phyloP scores from a whole-genome alignment of 2,888 invertebrate species.

The Eumerus sabulonum region DNA sequence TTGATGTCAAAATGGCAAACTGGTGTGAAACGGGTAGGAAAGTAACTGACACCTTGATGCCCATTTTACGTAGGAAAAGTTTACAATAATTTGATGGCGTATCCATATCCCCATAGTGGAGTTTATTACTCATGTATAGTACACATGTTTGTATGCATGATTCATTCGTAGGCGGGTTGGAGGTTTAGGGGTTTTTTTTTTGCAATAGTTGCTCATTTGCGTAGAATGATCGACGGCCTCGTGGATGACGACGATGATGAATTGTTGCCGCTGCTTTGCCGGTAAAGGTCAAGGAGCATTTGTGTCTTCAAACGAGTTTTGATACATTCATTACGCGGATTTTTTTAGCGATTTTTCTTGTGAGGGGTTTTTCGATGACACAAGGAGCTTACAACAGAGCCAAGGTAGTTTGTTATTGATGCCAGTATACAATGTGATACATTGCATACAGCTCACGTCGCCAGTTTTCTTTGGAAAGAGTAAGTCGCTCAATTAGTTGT shows the following conservation, averaged over 20 bases:
- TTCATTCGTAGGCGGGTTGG: slow-evolving; percentile 24
- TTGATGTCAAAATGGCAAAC: slow-evolving; percentile 10
- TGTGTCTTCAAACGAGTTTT: slow-evolving; percentile 12
- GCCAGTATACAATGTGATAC: no score
- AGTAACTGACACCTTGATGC: slow-evolving; percentile 32
- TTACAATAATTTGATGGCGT: slow-evolving; percentile 41
- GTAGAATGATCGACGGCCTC: slow-evolving; percentile 16
- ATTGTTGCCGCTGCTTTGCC: slow-evolving; percentile 9
- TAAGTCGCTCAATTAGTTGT: no score
- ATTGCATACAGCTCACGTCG: no score
- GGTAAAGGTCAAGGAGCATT: slow-evolving; percentile 52
- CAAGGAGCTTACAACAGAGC: not conserved
- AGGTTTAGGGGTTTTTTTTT: slow-evolving; percentile 4
- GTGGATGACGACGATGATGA: slow-evolving; percentile 15
- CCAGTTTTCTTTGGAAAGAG: no score
- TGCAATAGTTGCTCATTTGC: slow-evolving; percentile 43
- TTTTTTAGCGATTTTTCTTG: not conserved
- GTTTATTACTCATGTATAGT: no score
- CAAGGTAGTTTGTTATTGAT: slow-evolving; percentile 5
- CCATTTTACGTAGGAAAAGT: slow-evolving; percentile 16
- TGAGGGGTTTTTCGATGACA: no score
- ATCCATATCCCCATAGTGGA: no score
- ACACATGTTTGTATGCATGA: no score
- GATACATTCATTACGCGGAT: slow-evolving; percentile 31
- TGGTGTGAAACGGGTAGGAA: slow-evolving; percentile 19